phyloP scores from a whole-genome alignment of 2,113 vertebrate species.

The Lagopus leucura region DNA sequence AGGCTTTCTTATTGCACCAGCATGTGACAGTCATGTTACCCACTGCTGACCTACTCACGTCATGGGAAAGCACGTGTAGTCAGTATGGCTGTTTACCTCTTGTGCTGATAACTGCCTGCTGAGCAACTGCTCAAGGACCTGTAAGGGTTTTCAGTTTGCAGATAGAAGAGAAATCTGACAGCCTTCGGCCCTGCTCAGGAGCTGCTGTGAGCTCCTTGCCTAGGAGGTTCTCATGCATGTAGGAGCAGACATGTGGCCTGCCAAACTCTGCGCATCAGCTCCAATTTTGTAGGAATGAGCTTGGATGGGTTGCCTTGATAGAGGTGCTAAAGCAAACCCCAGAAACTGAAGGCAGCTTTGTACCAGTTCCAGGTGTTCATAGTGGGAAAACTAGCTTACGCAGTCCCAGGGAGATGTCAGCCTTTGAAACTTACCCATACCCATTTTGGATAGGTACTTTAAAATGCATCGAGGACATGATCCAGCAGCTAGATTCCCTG shows the following conservation, averaged over 20 bases:
- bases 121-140: neutral
- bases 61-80: fast-evolving
- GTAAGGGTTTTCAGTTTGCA: neutral
- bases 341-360: neutral
- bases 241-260: neutral
- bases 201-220: neutral
- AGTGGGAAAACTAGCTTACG: neutral
- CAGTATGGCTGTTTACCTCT: neutral
- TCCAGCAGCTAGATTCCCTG: neutral
- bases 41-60: fast-evolving
- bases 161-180: neutral
- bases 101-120: neutral
- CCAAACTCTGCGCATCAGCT: fast-evolving
- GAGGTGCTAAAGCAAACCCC: neutral
- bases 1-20: fast-evolving
- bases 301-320: neutral
- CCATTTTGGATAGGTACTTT: neutral
- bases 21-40: fast-evolving
- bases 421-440: neutral
- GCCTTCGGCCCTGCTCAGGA: neutral
- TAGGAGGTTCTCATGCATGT: neutral
- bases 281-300: neutral
- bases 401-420: neutral
- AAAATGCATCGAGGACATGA: neutral
- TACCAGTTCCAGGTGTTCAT: neutral